Evolutionary conservation across 2,888 invertebrate genomes (phyloP), one percentile per base, ranked within the genome.

Genomic region (Lasioglossum marginatum): DNA sequence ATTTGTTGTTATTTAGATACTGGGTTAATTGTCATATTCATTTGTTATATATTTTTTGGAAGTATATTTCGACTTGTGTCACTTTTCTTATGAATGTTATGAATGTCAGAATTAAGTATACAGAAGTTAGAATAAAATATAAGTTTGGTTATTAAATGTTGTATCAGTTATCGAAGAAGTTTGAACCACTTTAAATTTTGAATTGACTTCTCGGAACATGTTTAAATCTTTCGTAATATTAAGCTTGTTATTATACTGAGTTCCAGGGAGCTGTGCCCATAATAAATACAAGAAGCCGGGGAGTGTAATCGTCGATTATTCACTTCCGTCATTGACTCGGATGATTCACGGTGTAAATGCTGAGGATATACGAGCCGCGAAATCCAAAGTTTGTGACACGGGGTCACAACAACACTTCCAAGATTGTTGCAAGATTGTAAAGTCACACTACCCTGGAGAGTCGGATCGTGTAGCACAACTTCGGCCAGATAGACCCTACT

Each of bases 351-450:
- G 10, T 23, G 4, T 34, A 10, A 68, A 37, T 19, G 34, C 8
- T 4, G 34, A 37, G 19, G 23, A 37, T 37, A 37, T 23, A 68
- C 19, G 12, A 68, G 34, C 19, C 12, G 3, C 4, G 34, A 37
- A 23, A 68, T 68, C 19, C 37, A 37, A 37, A 68, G 8, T 57
- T 63, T 31, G 34, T 68, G 68, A 34, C 12, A 23, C 4, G 4
- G 19, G 16, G 19, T 68, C 68, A 68, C 23, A 37, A 68, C 37
- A 37, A 37, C 10, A 3, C 34, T 19, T 68, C 10, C 23, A 37
- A 68, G 68, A 68, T 68, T 68, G 34, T 63, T 63, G 63, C 63
- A 63, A 63, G 63, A 63, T 63, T 63, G 63, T 31, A 31, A 63
- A 63, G 63, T 63, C 63, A 63, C 27, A 63, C 23, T 31, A 31